Conservation (phyloP, 1,140 invertebrate genomes). For the Lordiphosa collinella region DNA sequence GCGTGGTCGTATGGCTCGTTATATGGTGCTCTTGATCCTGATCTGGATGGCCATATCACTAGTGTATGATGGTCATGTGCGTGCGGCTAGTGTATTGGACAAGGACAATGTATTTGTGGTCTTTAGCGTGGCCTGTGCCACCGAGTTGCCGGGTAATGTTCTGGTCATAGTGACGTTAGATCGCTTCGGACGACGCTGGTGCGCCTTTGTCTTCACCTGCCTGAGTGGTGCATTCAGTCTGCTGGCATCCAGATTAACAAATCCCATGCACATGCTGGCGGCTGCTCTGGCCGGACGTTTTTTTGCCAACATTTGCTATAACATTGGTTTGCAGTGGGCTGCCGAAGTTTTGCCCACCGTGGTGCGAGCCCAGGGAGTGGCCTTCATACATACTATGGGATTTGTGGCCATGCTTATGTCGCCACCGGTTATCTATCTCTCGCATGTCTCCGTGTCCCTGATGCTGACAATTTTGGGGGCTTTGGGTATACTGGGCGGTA, state of each 20-base stretch:
- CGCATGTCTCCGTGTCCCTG: slow-evolving; percentile 84
- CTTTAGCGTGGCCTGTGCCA: slow-evolving; percentile 90
- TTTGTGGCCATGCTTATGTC: slow-evolving; percentile 90
- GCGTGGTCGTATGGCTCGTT: slow-evolving; percentile 85
- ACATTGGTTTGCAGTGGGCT: slow-evolving; percentile 93
- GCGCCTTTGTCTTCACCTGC: slow-evolving; percentile 89
- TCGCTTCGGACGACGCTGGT: slow-evolving; percentile 90
- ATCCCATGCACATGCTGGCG: slow-evolving; percentile 83
- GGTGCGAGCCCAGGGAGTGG: slow-evolving; percentile 90
- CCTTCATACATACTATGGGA: slow-evolving; percentile 91
- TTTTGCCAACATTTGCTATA: slow-evolving; percentile 92
- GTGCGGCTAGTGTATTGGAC: slow-evolving; percentile 89
- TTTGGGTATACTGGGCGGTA: slow-evolving; percentile 86
- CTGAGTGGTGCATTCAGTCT: slow-evolving; percentile 90
- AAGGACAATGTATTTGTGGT: slow-evolving; percentile 88
- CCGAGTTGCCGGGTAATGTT: slow-evolving; percentile 87
- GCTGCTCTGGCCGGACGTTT: slow-evolving; percentile 90
- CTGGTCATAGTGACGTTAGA: slow-evolving; percentile 89
- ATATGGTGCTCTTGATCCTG: slow-evolving; percentile 87
- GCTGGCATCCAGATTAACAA: slow-evolving; percentile 84
- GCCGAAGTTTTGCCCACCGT: slow-evolving; percentile 93
- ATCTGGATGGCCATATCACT: slow-evolving; percentile 93
- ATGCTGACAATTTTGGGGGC: slow-evolving; percentile 88
- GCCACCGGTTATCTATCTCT: slow-evolving; percentile 90
- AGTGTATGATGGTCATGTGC: slow-evolving; percentile 92